Evolutionary conservation across 2,888 invertebrate species (phyloP), one percentile per base, ranked within the genome.

Genomic region (Plagodis pulveraria): DNA sequence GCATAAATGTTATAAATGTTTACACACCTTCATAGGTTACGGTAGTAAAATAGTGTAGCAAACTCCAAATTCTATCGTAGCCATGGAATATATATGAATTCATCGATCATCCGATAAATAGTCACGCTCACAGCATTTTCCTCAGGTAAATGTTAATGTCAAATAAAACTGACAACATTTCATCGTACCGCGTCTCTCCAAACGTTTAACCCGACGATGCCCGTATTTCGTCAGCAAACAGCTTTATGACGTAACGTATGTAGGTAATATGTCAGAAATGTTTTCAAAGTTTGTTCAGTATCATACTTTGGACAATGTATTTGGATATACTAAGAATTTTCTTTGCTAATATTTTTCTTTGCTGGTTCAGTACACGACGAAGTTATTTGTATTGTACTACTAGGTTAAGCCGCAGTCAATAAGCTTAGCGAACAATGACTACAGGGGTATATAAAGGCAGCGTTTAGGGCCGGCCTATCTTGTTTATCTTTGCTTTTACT

Each of bases 71-170:
- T 22, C 22, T 22, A 22, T 22, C 22, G 22, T 22, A 22, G 22
- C 4, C 22, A 22, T 22, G 22, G 22, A 22, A 22, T 22, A 1
- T 22, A 22, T 22, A 1, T 22, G 22, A 22, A 22, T 22, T 22
- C 22, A 22, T 22, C 22, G 22, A 22, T 22, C 22, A 22, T 22
- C 22, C 22, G 22, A 22, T 22, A 22, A 22, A 22, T 22, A 4
- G 22, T 22, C 38, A 6, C 0, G 67, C 65, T 69, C 65, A 71
- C 71, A 63, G 69, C 63, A 70, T 72, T 73, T 58, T 67, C 63
- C 59, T 69, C 64, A 76, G 76, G 75, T 77, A 77, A 76, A 78
- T 66, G 64, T 57, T 50, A 62, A 44, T 58, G 58, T 44, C 40
- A 46, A 53, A 54, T 22, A 22, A 68, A 65, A 61, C 54, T 41